Evolutionary conservation across 2,113 vertebrate species (phyloP).

Genomic region (Scopus umbretta): DNA sequence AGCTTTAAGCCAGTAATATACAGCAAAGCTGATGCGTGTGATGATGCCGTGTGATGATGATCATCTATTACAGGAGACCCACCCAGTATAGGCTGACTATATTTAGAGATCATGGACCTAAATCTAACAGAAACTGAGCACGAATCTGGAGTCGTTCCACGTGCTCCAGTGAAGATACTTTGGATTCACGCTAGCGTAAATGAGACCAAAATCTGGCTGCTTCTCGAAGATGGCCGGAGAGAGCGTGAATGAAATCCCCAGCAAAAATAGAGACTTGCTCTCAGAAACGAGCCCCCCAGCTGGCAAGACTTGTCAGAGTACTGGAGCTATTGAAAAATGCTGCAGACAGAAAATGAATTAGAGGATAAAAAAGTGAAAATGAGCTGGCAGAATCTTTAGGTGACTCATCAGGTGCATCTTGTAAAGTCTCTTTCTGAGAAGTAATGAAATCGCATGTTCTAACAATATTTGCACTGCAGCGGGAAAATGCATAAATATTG

Average conservation of each 20-base stretch:
- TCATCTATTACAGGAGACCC: background rate
- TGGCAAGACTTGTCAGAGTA: background rate
- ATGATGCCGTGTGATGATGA: too few species aligned
- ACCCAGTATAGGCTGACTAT: background rate
- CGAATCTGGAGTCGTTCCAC: fast-evolving
- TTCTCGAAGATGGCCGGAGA: background rate
- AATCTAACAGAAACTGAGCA: background rate
- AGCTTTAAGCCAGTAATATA: background rate
- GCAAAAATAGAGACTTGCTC: background rate
- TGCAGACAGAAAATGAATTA: conserved; percentile 48
- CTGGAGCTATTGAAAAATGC: conserved; percentile 16
- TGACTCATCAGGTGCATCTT: conserved; percentile 70
- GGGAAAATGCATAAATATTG: conserved; percentile 62
- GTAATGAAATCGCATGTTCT: conserved; percentile 55
- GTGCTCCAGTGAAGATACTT: background rate
- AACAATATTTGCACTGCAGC: conserved; percentile 62
- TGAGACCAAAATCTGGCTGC: background rate
- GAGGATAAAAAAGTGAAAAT: conserved; percentile 46
- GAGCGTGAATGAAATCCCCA: background rate
- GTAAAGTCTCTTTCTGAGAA: conserved; percentile 53
- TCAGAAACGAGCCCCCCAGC: background rate
- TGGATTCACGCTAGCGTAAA: background rate
- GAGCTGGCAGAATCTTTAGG: conserved; percentile 61
- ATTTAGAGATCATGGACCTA: background rate
- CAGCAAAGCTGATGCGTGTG: background rate